phyloP scores from a whole-genome alignment of 2,888 invertebrate species.

The Serripes groenlandicus region DNA sequence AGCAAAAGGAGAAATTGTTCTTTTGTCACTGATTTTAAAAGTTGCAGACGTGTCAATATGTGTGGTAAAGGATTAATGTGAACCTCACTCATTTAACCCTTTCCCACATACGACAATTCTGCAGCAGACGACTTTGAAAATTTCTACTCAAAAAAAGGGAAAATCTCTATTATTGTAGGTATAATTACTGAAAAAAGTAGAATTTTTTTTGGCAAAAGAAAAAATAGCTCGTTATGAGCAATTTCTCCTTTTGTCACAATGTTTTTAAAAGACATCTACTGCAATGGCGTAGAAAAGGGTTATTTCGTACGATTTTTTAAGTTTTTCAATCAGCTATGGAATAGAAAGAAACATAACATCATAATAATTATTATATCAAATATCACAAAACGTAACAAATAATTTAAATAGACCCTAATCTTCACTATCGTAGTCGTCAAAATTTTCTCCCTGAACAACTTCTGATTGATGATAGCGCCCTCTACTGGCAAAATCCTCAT shows the following conservation, averaged over 20 bases:
- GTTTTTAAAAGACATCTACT: background rate
- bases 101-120: too few species aligned
- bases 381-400: background rate
- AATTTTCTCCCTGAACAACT: conserved; percentile 85
- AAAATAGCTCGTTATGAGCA: background rate
- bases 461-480: conserved; percentile 94
- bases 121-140: too few species aligned
- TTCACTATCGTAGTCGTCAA: conserved; percentile 81
- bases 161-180: too few species aligned
- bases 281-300: background rate
- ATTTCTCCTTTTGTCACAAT: background rate
- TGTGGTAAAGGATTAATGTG: too few species aligned
- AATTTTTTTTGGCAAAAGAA: background rate
- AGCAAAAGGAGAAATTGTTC: too few species aligned
- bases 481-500: conserved; percentile 97
- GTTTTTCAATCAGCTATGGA: background rate
- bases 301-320: background rate
- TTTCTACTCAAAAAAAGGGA: too few species aligned
- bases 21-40: too few species aligned
- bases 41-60: too few species aligned
- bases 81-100: too few species aligned
- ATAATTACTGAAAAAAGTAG: background rate
- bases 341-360: background rate
- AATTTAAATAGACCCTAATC: background rate
- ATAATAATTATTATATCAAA: background rate